A percentile compares a stretch with the other conserved stretches of the same genome.
phyloP scores from a whole-genome alignment of 2,113 vertebrate genomes.

The Sporophila hypoxantha region DNA sequence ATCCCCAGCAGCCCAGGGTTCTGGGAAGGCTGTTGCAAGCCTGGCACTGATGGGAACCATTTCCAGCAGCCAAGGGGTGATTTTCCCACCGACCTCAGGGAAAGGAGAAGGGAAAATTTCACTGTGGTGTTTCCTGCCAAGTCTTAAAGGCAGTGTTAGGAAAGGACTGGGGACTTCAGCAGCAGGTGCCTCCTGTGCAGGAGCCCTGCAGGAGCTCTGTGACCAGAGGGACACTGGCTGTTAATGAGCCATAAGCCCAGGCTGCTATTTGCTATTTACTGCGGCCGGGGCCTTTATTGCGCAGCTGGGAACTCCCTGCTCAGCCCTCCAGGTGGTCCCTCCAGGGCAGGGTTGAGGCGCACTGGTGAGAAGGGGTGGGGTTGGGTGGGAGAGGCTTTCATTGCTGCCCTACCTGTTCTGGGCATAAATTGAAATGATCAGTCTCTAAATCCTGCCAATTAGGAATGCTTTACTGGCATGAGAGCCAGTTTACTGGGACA shows the following conservation, averaged over 20 bases:
- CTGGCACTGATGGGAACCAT: not conserved
- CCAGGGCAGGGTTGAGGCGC: constrained; percentile 57
- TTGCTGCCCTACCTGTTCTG: constrained; percentile 58
- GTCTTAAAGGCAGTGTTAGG: not conserved
- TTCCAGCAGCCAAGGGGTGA: not conserved
- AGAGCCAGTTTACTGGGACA: not conserved
- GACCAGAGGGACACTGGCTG: not conserved
- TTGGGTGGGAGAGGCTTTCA: constrained; percentile 37
- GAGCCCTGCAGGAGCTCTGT: not conserved
- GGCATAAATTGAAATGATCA: constrained; percentile 61
- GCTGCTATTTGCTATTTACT: constrained; percentile 19
- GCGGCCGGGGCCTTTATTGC: not conserved
- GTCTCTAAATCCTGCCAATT: constrained; percentile 47
- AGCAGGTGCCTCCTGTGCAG: constrained; percentile 8
- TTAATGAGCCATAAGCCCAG: not conserved
- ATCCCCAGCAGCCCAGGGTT: not conserved
- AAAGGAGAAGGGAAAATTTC: not conserved
- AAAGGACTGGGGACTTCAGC: not conserved
- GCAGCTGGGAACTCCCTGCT: constrained; percentile 38
- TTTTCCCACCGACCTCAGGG: not conserved
- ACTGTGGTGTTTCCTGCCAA: not conserved
- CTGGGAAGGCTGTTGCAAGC: constrained; percentile 5
- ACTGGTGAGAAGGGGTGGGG: constrained; percentile 31
- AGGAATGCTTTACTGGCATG: constrained; percentile 39
- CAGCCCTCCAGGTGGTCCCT: constrained; percentile 63